phyloP scores from a whole-genome alignment of 2,797 vertebrate species.

The Sciurus vulgaris region DNA sequence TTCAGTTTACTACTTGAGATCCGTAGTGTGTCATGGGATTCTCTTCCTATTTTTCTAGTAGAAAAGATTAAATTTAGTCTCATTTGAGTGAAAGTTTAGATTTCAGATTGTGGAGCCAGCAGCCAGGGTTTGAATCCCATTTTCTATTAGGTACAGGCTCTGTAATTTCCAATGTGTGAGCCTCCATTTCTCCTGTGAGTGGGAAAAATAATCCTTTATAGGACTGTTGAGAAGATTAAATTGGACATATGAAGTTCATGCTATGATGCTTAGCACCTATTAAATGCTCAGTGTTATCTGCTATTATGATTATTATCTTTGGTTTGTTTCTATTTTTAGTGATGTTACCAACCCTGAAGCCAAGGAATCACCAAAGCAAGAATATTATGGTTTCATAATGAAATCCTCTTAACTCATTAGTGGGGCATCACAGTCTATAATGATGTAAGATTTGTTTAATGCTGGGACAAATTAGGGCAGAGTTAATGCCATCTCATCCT shows the following conservation, averaged over 20 bases:
- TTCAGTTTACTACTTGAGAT: neutral
- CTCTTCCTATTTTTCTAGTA: neutral
- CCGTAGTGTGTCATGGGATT: neutral
- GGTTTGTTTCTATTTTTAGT: neutral
- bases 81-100: neutral
- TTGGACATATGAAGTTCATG: neutral
- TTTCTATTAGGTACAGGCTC: neutral
- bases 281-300: neutral
- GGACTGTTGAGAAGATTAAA: neutral
- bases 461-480: neutral
- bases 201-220: neutral
- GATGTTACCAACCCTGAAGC: neutral
- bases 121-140: neutral
- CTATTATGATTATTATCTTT: neutral
- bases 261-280: neutral
- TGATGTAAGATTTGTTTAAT: constrained; percentile 32
- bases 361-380: constrained; percentile 6
- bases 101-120: neutral
- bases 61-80: neutral
- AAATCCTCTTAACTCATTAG: constrained; percentile 58
- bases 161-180: neutral
- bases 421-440: neutral
- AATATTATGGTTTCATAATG: neutral
- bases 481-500: constrained; percentile 34
- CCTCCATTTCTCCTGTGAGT: constrained; percentile 16